A percentile compares a stretch with the other conserved stretches of the same genome.
Conservation (phyloP, 1,140 invertebrate species). For the Muscidifurax raptorellus region DNA sequence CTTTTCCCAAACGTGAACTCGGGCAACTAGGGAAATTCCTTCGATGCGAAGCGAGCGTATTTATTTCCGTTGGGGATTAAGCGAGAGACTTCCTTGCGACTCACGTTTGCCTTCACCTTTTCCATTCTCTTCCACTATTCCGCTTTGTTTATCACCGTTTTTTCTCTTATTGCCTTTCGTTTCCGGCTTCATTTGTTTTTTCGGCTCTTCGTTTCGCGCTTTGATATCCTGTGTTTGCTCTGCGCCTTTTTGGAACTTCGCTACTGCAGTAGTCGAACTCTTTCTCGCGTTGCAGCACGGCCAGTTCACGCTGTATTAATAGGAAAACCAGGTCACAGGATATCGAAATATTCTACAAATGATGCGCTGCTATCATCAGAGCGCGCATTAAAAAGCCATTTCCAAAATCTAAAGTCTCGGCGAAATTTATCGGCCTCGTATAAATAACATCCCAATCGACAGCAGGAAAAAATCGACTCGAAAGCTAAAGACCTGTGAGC, state of each 20-base stretch:
- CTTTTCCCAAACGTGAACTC: background rate
- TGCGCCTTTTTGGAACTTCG: background rate
- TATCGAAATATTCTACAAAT: background rate
- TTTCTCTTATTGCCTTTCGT: background rate
- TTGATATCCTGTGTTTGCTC: background rate
- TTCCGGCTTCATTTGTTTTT: background rate
- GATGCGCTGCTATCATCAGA: background rate
- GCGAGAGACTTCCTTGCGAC: background rate
- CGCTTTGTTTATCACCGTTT: background rate
- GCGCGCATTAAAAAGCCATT: background rate
- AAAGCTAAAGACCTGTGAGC: background rate
- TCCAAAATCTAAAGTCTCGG: background rate
- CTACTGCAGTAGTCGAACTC: background rate
- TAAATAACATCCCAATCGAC: background rate
- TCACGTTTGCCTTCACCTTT: background rate
- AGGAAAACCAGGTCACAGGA: background rate
- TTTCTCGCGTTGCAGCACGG: no score
- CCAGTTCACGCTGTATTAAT: background rate
- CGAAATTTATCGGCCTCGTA: background rate
- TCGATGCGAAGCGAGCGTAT: background rate
- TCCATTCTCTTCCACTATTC: background rate
- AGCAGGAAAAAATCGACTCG: background rate
- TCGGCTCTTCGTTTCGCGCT: background rate
- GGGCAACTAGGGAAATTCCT: background rate
- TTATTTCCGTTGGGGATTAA: conserved; percentile 3